Evolutionary conservation across 2,888 invertebrate genomes (phyloP).

Genomic region (Oegoconia quadripuncta): DNA sequence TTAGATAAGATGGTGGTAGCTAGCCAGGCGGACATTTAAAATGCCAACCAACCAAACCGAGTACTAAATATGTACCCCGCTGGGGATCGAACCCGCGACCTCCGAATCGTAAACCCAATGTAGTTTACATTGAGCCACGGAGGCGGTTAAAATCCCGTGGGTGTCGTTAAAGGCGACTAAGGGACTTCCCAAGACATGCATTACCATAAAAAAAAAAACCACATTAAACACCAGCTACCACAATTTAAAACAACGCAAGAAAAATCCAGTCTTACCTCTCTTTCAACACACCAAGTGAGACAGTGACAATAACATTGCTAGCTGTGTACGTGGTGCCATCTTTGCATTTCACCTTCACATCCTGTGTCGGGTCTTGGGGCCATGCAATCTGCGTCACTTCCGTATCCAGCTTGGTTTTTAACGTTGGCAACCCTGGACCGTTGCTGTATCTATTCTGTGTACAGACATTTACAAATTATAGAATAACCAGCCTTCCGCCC

Average conservation of each 20-base stretch:
- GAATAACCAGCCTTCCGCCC: not conserved
- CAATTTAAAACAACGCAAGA: not conserved
- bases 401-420: slow-evolving; percentile 45
- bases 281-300: slow-evolving; percentile 85
- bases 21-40: too few relatives aligned
- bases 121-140: too few relatives aligned
- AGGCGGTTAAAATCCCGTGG: too few relatives aligned
- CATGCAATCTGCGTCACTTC: slow-evolving; percentile 48
- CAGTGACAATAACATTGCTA: slow-evolving; percentile 83
- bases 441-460: slow-evolving; percentile 54
- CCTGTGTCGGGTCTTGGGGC: slow-evolving; percentile 30
- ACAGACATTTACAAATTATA: slow-evolving; percentile 10
- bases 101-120: too few relatives aligned
- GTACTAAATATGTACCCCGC: too few relatives aligned
- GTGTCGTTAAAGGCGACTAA: too few relatives aligned
- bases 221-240: not conserved
- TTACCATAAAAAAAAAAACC: not conserved
- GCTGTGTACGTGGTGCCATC: slow-evolving; percentile 76
- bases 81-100: too few relatives aligned
- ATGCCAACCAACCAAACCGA: too few relatives aligned
- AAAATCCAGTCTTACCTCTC: slow-evolving; percentile 49
- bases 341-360: slow-evolving; percentile 60
- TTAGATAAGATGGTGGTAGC: too few relatives aligned
- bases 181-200: not conserved
- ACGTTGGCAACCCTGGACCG: slow-evolving; percentile 44